These are phyloP conservation scores for Liparis tanakae DNA, from an alignment of 2,797 vertebrate species.

Conservation along the genomic window DNA sequence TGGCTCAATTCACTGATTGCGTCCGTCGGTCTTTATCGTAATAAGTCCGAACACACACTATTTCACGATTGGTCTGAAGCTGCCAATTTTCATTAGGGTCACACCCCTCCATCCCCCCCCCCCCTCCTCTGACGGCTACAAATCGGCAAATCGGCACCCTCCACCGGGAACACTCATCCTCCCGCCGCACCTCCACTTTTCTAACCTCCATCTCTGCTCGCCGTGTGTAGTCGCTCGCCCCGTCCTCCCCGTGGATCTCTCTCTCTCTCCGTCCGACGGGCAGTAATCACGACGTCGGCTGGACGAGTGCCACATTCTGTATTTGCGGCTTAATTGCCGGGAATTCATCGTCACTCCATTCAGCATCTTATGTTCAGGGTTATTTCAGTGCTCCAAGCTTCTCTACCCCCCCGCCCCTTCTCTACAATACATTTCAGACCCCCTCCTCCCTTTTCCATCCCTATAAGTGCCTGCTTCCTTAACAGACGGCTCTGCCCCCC, in stretches of 20 bases:
- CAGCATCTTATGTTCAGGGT: constrained; percentile 41
- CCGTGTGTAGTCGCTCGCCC: background rate
- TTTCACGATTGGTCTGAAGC: constrained; percentile 51
- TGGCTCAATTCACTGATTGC: constrained; percentile 34
- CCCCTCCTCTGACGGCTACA: constrained; percentile 17
- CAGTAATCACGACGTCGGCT: background rate
- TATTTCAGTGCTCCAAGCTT: constrained; percentile 31
- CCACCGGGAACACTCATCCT: background rate
- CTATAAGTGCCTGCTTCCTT: constrained; percentile 70
- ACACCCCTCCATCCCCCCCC: too few species aligned
- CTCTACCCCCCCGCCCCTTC: constrained; percentile 5
- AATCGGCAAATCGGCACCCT: constrained; percentile 25
- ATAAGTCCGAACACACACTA: constrained; percentile 40
- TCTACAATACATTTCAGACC: constrained; percentile 64
- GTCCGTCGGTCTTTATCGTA: constrained; percentile 47
- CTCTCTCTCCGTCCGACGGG: background rate
- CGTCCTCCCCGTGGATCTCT: background rate
- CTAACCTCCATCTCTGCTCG: background rate
- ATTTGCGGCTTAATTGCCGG: constrained; percentile 23
- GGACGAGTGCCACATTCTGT: background rate
- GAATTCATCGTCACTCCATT: constrained; percentile 15
- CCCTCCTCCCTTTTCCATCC: constrained; percentile 70
- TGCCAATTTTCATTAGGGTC: constrained; percentile 53
- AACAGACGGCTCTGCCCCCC: constrained; percentile 55
- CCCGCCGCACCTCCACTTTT: background rate